These are phyloP conservation scores for Mus minutoides DNA, from an alignment of 2,797 vertebrate species.

Conservation along the genomic window DNA sequence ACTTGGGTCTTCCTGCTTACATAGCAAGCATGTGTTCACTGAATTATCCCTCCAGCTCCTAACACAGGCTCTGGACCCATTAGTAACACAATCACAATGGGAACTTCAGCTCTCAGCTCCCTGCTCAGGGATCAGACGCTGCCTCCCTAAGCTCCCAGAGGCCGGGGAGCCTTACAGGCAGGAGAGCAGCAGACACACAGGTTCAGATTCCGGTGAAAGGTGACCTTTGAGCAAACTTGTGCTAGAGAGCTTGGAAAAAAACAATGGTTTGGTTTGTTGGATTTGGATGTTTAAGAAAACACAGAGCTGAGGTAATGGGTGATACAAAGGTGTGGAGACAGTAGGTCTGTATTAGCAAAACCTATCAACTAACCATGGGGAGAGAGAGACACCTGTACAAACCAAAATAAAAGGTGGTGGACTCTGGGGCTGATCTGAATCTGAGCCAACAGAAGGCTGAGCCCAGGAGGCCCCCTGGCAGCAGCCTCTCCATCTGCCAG, in stretches of 20 bases:
- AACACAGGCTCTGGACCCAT: background rate
- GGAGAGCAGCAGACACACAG: background rate
- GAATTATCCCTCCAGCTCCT: background rate
- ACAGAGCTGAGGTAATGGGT: background rate
- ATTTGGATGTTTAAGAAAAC: background rate
- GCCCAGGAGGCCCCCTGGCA: background rate
- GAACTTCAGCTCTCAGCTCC: background rate
- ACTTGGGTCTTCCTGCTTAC: background rate
- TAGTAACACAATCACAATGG: background rate
- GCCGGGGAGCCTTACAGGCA: background rate
- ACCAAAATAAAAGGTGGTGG: background rate
- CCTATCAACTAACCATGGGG: accelerated
- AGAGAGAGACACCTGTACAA: accelerated
- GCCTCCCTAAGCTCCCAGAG: background rate
- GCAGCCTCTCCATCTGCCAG: conserved; percentile 48
- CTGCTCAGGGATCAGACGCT: background rate
- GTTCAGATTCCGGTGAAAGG: background rate
- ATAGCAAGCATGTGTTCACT: background rate
- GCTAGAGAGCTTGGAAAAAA: background rate
- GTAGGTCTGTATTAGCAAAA: background rate
- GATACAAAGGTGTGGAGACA: background rate
- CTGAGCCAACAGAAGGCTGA: background rate
- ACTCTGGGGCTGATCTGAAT: background rate
- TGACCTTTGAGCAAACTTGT: conserved; percentile 49
- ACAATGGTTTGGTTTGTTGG: background rate